A percentile compares a stretch with the other conserved stretches of the same genome.
These are phyloP conservation scores for Ariolimax columbianus DNA, from an alignment of 2,888 invertebrate genomes.

Conservation along the genomic window DNA sequence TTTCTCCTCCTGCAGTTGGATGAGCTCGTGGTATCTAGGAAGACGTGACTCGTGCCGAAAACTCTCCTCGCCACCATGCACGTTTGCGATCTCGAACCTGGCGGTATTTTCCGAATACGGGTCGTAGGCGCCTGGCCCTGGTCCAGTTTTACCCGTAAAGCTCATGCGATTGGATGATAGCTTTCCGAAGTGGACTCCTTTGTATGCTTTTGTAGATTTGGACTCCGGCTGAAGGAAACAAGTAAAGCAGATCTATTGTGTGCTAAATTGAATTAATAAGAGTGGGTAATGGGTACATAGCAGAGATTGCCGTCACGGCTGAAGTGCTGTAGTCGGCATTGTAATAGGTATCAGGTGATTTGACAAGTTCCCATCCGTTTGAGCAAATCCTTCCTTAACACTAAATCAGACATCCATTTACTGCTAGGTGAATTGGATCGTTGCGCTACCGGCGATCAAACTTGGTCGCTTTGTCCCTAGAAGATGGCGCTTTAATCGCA, in stretches of 20 bases:
- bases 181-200: constrained; percentile 77
- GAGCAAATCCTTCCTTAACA: too few relatives aligned
- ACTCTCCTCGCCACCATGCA: constrained; percentile 58
- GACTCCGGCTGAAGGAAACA: constrained; percentile 59
- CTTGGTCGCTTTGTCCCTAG: too few relatives aligned
- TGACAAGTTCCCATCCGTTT: too few relatives aligned
- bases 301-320: too few relatives aligned
- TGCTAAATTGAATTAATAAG: too few relatives aligned
- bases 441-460: too few relatives aligned
- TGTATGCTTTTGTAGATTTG: constrained; percentile 70
- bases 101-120: constrained; percentile 63
- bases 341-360: too few relatives aligned
- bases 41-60: constrained; percentile 72
- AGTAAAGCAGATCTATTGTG: not conserved
- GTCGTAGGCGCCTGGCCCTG: constrained; percentile 78
- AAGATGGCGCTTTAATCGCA: too few relatives aligned
- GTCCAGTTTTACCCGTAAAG: constrained; percentile 72
- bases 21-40: constrained; percentile 76
- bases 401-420: too few relatives aligned
- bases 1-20: constrained; percentile 74
- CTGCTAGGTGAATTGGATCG: too few relatives aligned
- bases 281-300: too few relatives aligned
- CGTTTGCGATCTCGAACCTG: constrained; percentile 67
- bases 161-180: constrained; percentile 72
- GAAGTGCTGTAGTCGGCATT: too few relatives aligned